phyloP scores from a whole-genome alignment of 1,140 invertebrate species.

The Drosophila littoralis region DNA sequence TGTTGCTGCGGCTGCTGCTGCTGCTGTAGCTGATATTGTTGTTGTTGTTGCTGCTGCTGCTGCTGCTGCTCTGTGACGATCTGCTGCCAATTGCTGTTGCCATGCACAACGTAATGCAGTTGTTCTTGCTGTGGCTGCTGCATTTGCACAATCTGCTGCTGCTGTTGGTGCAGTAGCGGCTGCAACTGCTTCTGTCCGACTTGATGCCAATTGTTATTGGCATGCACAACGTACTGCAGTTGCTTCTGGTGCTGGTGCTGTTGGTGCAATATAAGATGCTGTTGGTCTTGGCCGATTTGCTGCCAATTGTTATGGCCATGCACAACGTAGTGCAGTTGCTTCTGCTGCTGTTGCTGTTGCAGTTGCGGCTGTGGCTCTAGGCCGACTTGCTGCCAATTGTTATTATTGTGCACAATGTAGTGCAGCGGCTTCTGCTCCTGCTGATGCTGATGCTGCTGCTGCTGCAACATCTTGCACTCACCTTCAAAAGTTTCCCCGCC shows the following conservation, averaged over 20 bases:
- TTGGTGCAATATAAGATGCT: background rate
- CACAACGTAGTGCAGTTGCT: background rate
- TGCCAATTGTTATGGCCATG: background rate
- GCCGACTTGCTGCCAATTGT: background rate
- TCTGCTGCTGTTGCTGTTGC: background rate
- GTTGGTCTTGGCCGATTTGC: background rate
- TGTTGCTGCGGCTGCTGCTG: background rate
- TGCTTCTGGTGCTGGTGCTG: background rate
- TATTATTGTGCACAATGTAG: background rate
- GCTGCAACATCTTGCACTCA: too few relatives aligned
- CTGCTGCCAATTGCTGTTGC: background rate
- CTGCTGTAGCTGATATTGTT: background rate
- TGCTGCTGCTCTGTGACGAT: background rate
- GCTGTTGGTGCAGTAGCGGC: background rate
- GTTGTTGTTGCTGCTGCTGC: constrained; percentile 3
- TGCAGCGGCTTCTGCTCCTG: background rate
- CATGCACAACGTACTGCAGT: background rate
- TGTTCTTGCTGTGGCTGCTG: background rate
- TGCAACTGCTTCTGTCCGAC: background rate
- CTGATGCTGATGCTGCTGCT: constrained; percentile 2
- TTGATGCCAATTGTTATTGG: background rate
- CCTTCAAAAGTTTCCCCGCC: background rate
- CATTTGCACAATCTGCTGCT: background rate
- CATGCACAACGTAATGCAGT: background rate
- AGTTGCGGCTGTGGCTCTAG: background rate